Base-by-base conservation (phyloP, 2,888 invertebrate species). In the Leptinotarsa peninsularis region DNA sequence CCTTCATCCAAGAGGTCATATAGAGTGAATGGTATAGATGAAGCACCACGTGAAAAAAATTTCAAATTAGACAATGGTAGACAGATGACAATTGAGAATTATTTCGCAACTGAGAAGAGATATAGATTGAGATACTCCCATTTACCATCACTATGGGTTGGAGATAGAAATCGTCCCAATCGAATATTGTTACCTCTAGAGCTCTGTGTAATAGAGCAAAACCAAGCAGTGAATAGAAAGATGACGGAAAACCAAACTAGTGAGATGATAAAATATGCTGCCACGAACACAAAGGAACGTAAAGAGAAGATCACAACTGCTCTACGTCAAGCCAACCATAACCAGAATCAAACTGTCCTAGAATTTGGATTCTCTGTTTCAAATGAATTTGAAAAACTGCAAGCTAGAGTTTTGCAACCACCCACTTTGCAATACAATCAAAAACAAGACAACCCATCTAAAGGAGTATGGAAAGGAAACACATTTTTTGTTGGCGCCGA, bases 191-290 rank as follows among this genome's bases (percentile, higher is more conserved):
- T 98, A 73, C 98, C 98, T 0, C 88, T 94, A 56, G 98, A 98
- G 89, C 89, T 97, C 13, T 94, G 97, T 84, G 91, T 90, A 13
- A 92, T 99, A 23, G 90, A 93, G 0, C 91, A 91, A 56, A 96
- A 96, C 0, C 98, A 99, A 87, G 83, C 88, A 0, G 91, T 94
- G 72, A 93, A 93, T 82, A 91, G 92, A 83, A 97, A 97, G 87
- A 90, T 98, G 85, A 94, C 93, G 7, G 95, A 96, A 49, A 89
- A 86, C 49, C 98, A 98, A 88, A 95, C 98, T 0, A 90, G 94
- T 0, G 91, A 91, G 0, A 97, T 99, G 96, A 97, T 99, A 71
- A 92, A 89, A 66, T 90, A 91, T 58, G 95, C 98, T 0, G 98
- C 98, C 0, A 94, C 96, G 0, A 91, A 93, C 0, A 95, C 98